Evolutionary conservation across 2,888 invertebrate species (phyloP), one percentile per base, ranked within the genome.

Genomic region (Drosophila mettleri): DNA sequence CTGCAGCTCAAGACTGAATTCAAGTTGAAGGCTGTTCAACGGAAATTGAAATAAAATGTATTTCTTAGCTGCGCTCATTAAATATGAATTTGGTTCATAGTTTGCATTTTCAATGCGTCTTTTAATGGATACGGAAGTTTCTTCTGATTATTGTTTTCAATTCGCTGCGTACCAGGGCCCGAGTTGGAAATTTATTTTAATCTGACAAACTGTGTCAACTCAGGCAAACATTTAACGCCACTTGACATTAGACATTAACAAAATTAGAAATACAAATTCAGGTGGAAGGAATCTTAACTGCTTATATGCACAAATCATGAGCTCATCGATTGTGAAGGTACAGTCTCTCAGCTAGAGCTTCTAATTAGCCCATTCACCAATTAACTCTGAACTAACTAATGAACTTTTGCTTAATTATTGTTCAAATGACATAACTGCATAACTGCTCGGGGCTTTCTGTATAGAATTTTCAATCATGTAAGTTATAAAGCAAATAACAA

Each of bases 21-120:
- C 87, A 84, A 84, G 83, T 84, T 84, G 85, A 84, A 84, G 83
- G 83, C 66, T 70, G 55, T 67, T 49, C 62, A 75, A 73, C 75
- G 74, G 76, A 49, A 48, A 9, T 49, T 53, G 4, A 22, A 55
- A 48, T 41, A 38, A 38, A 27, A 29, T 29, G 14, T 34, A 20
- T 10, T 10, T n/a, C 8, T 49, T 27, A 6, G 58, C 45, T 41
- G 48, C 38, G 69, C 53, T 79, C 67, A 80, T 88, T 86, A 75
- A 64, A 31, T 65, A 86, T 86, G 85, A 60, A 86, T 86, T 88
- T 86, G 45, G 85, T 62, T 83, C 71, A 83, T 48, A 80, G 79
- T 85, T 69, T 78, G 86, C 80, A 87, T 87, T 76, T 68, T 69
- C 24, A 49, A 65, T 69, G 61, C 48, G 52, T 36, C 33, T 48